Base-by-base conservation (phyloP, 2,113 vertebrate species). In the Choloepus hoffmanni region DNA sequence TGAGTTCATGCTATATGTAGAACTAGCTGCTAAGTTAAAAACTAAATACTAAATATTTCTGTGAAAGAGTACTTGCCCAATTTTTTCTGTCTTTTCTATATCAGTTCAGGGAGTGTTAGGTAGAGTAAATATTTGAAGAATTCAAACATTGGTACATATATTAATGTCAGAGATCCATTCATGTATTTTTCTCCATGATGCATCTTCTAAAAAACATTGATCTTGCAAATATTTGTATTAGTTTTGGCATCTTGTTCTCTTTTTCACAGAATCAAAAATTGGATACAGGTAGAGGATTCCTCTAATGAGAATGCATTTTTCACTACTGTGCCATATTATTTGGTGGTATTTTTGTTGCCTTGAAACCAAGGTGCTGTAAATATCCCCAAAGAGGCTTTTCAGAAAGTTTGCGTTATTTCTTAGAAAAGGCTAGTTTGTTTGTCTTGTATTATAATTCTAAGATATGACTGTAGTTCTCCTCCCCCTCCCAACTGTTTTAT, bases 11-110 rank as follows among this genome's bases (percentile, higher is more conserved):
- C 45, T 81, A 3, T 86, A 40, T 19, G 43, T n/a, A 48, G 77
- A 90, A 86, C 14, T 81, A 72, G 36, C 50, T 87, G 76, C 58
- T 62, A 53, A 48, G 48, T 85, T 85, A 90, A 73, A 92, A 89
- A 70, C 3, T 50, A 63, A 85, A 28, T 50, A 8, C 53, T 26
- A 50, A 50, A 50, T 40, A 0, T 92, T 89, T 85, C 21, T 86
- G 1, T 48, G 45, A 62, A 63, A 43, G 45, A 79, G 21, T 85
- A 14, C 77, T 53, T n/a, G 26, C 48, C 24, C 28, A 63, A 8
- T 95, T 85, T 73, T 28, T 70, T 88, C 12, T 11, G 16, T 43
- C 21, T 74, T 79, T 78, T 55, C 23, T 67, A 4, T 10, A 6
- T 50, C 13, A 30, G 14, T 50, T 58, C 1, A 55, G 53, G 26